These are phyloP conservation scores for Mesembrinibis cayennensis DNA, from an alignment of 2,113 vertebrate species.

Conservation along the genomic window DNA sequence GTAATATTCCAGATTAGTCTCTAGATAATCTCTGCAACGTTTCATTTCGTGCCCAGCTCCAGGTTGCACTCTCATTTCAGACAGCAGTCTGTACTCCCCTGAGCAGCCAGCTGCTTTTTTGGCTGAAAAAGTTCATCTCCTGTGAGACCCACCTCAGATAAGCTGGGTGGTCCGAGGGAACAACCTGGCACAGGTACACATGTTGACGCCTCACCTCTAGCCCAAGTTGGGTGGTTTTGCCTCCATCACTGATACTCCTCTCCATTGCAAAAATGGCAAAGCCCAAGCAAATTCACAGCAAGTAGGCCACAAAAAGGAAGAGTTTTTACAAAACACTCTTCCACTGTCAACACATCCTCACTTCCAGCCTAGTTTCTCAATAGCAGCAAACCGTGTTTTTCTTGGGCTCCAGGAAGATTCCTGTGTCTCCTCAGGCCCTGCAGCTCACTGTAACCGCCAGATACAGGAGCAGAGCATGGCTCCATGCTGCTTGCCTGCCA, in stretches of 20 bases:
- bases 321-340: not conserved
- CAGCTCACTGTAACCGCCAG: rapidly evolving
- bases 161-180: not conserved
- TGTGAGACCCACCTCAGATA: not conserved
- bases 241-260: not conserved
- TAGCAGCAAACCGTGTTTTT: not conserved
- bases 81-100: not conserved
- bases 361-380: not conserved
- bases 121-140: not conserved
- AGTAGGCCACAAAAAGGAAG: not conserved
- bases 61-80: not conserved
- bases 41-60: not conserved
- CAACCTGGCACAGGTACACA: too few relatives aligned
- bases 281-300: not conserved
- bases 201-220: not conserved
- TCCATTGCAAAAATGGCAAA: not conserved
- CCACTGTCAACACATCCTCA: not conserved
- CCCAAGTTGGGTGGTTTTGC: not conserved
- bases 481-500: not conserved
- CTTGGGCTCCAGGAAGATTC: not conserved
- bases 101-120: not conserved
- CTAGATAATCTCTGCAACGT: not conserved
- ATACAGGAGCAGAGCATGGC: not conserved
- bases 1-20: not conserved
- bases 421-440: not conserved